Base-by-base conservation (phyloP, 2,113 vertebrate genomes). In the Paratilapia polleni region DNA sequence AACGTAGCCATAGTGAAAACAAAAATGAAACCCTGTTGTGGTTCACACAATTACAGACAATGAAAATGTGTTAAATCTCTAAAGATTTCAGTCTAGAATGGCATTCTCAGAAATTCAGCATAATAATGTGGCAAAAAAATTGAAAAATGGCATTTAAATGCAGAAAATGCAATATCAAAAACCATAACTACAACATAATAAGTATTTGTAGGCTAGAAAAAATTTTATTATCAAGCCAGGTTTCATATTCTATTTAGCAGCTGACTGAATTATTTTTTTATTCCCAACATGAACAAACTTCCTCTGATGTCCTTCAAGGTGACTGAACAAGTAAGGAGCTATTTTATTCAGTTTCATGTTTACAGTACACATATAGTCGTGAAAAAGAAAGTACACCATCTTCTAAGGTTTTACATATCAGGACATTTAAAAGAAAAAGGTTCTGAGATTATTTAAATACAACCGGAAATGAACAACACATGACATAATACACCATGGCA, bases 241-340 rank as follows among this genome's bases (percentile, higher is more conserved):
- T 64, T 64, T 64, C 38, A 41, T 14, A 8, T 15, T 20, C 34
- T 1, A 3, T 64, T 20, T 24, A 1, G 6, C 22, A 1, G n/a
- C 47, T 78, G 41, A 66, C 38, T 38, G 22, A 66, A 54, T 36
- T 62, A 13, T 70, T 24, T 59, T 31, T 11, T 73, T 19, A 52
- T 61, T 73, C 6, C 26, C 28, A 36, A 63, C 59, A 78, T 52
- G 43, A 41, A 63, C 26, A 0, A 52, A 52, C 36, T 56, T 63
- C 24, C 0, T 22, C 81, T 59, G 19, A 47, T 73, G 41, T 76
- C 59, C 75, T 34, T 82, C 61, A 83, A 95, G 94, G 77, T 94
- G 49, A 2, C 92, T 0, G 1, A 84, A 76, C 3, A 93, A 1
- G 94, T 94, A 93, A 91, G 93, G 87, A 31, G 0, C 52, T 3